phyloP scores from a whole-genome alignment of 2,888 invertebrate genomes.

The Drosophila siamana region DNA sequence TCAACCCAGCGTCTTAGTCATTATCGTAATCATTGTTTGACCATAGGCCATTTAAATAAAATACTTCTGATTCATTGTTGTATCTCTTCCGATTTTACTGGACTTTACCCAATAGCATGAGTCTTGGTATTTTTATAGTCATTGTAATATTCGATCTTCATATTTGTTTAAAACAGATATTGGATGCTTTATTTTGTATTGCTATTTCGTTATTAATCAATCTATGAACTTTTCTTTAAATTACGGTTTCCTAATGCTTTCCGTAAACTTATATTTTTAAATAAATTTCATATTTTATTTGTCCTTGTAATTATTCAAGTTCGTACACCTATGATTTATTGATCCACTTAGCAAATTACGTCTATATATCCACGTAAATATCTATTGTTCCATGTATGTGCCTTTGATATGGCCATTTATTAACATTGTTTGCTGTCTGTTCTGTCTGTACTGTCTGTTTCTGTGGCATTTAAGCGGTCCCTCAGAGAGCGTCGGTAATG shows the following conservation, averaged over 20 bases:
- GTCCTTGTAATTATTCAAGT: not conserved
- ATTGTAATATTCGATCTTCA: not conserved
- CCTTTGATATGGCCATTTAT: conserved; percentile 1
- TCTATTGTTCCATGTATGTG: not conserved
- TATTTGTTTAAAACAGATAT: too few relatives aligned
- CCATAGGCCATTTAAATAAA: conserved; percentile 31
- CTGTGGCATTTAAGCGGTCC: conserved; percentile 20
- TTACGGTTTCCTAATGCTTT: too few relatives aligned
- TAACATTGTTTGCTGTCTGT: conserved; percentile 6
- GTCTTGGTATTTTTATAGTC: not conserved
- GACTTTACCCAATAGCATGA: not conserved
- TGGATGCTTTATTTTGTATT: too few relatives aligned
- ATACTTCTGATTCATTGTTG: conserved; percentile 42
- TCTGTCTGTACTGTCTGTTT: too few relatives aligned
- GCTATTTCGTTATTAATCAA: too few relatives aligned
- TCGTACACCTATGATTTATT: not conserved
- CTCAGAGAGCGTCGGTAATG: conserved; percentile 3
- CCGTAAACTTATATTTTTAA: too few relatives aligned
- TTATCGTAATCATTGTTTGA: conserved; percentile 40
- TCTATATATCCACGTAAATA: not conserved
- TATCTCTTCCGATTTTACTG: not conserved
- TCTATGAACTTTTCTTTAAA: too few relatives aligned
- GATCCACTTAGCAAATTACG: not conserved
- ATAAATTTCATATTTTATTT: not conserved
- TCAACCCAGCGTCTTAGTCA: conserved; percentile 41